Base-by-base conservation (phyloP, 2,888 invertebrate species). In the Zeuzera pyrina region DNA sequence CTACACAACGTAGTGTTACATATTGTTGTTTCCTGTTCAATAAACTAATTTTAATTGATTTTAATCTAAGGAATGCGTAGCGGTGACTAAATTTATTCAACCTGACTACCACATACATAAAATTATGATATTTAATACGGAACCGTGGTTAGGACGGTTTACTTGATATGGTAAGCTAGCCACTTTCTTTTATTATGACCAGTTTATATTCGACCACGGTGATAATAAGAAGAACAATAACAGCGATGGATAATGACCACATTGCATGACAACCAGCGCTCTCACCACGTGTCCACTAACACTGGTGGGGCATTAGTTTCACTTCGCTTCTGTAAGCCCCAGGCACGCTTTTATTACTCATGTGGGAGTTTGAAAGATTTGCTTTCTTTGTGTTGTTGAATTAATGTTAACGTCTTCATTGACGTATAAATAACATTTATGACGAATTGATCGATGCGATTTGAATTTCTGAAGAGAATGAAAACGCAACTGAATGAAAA, bases 301-400 rank as follows among this genome's bases (percentile, higher is more conserved):
- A 36, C 15, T 65, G 66, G 60, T 30, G 31, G 16, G 42, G 33
- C 36, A 47, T 10, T 57, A 52, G 57, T 74, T 73, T 73, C 70
- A 61, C 72, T n/a, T 60, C 41, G 61, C 70, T 70, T 66, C 71
- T 70, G 68, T 62, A 42, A 44, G 71, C 76, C 69, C 41, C 42
- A 38, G 69, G 74, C 71, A 45, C 43, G 43, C 50, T 63, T 65
- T 65, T 65, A 66, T 61, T 50, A 47, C 6, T 15, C 39, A 36
- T 39, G 57, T 64, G 61, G 67, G 68, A 66, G 70, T 61, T 51
- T 54, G 40, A 54, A 47, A 42, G 54, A 50, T 49, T 49, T 45
- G 47, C 47, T 51, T 46, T 55, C 52, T 54, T 52, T 58, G 49
- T 38, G 41, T 33, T 38, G 41, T 46, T 36, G 42, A 45, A 32